phyloP scores from a whole-genome alignment of 2,888 invertebrate species.

The Epistrophe eligans region DNA sequence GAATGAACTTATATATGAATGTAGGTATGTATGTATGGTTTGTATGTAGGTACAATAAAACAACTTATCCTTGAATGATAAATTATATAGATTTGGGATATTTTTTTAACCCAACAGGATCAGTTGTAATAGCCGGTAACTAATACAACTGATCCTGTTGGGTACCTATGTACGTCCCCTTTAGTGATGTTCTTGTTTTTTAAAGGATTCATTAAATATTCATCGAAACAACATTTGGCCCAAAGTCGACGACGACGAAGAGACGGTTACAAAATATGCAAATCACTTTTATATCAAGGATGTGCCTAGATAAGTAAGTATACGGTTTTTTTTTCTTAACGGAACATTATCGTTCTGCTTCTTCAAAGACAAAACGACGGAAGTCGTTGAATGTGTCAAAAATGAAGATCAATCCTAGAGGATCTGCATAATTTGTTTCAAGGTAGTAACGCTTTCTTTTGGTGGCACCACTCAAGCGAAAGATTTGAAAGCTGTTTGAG shows the following conservation, averaged over 20 bases:
- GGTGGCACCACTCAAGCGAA: conserved; percentile 23
- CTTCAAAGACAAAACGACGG: conserved; percentile 18
- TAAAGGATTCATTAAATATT: conserved; percentile 64
- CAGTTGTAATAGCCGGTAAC: no score
- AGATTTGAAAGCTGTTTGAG: conserved; percentile 4
- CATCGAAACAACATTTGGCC: conserved; percentile 73
- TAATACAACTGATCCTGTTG: conserved; percentile 36
- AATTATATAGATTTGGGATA: conserved; percentile 64
- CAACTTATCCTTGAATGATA: conserved; percentile 56
- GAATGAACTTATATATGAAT: neutral
- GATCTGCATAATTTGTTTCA: conserved; percentile 17
- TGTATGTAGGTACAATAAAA: neutral
- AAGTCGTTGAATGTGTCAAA: conserved; percentile 44
- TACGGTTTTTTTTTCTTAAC: conserved; percentile 12
- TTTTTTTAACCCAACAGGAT: no score
- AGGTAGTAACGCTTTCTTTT: neutral
- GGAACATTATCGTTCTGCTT: neutral
- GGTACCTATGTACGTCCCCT: neutral
- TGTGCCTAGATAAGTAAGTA: neutral
- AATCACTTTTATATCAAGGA: conserved; percentile 41
- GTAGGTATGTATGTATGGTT: neutral
- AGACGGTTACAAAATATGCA: conserved; percentile 51
- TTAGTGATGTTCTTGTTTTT: neutral
- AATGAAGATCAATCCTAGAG: conserved; percentile 8
- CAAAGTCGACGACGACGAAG: neutral